Percentiles rank a stretch among this genome's conserved stretches.
Conservation (phyloP, 2,888 invertebrate genomes). For the Trachelus tabidus region DNA sequence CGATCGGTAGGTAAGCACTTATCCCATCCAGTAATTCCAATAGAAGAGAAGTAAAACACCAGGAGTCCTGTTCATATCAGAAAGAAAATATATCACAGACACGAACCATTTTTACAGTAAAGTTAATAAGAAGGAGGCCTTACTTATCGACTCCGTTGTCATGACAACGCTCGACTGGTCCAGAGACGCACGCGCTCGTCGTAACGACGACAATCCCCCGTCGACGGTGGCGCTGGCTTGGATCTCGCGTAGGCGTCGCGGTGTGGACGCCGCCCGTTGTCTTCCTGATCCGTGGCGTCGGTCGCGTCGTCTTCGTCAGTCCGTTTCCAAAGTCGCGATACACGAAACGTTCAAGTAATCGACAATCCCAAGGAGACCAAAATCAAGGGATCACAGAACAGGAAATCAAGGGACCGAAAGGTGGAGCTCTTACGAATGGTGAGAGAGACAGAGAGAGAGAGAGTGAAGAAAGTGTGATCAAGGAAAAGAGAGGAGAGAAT, state of each 20-base stretch:
- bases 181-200: slow-evolving; percentile 17
- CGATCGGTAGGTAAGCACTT: neutral
- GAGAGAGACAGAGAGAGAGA: neutral
- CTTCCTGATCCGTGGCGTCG: slow-evolving; percentile 5
- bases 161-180: slow-evolving; percentile 19
- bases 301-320: slow-evolving; percentile 7
- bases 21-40: neutral
- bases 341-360: neutral
- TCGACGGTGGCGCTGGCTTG: slow-evolving; percentile 13
- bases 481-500: neutral
- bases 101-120: neutral
- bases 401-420: neutral
- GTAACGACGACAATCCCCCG: slow-evolving; percentile 16
- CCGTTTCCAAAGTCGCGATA: neutral
- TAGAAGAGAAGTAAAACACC: neutral
- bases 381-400: neutral
- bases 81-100: neutral
- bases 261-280: slow-evolving; percentile 40
- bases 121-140: neutral
- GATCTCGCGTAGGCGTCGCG: slow-evolving; percentile 33
- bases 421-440: neutral
- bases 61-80: neutral
- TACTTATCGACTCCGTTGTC: slow-evolving; percentile 10
- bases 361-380: neutral
- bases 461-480: neutral